Evolutionary conservation across 2,888 invertebrate species (phyloP).

Genomic region (Brachyopa scutellaris): DNA sequence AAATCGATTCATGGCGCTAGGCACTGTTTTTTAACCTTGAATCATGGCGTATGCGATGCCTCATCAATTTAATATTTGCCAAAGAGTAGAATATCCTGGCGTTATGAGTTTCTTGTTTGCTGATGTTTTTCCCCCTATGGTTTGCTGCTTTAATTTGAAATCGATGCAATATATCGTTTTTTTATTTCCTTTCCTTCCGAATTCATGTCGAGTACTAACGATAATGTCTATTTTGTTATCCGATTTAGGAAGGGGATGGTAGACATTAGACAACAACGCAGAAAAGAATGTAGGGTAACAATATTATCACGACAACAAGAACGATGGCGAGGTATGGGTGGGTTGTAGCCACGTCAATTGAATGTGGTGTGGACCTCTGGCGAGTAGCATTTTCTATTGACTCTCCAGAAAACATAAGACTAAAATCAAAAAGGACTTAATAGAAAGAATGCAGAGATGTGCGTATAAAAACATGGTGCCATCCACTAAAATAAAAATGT

Average conservation of each 20-base stretch:
- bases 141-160: conserved; percentile 58
- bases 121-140: neutral
- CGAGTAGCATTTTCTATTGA: neutral
- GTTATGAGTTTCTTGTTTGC: neutral
- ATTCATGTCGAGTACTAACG: conserved; percentile 23
- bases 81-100: conserved; percentile 21
- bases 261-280: neutral
- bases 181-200: conserved; percentile 27
- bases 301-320: conserved; percentile 35
- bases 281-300: too few relatives aligned
- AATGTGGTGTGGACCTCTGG: conserved; percentile 4
- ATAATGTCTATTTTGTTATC: conserved; percentile 34
- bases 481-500: too few relatives aligned
- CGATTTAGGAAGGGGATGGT: conserved; percentile 13
- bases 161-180: conserved; percentile 37
- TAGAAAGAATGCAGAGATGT: conserved; percentile 5
- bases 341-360: conserved; percentile 20
- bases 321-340: too few relatives aligned
- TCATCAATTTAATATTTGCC: conserved; percentile 46
- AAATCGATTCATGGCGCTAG: conserved; percentile 19
- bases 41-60: conserved; percentile 25
- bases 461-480: too few relatives aligned
- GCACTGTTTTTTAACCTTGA: neutral
- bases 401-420: too few relatives aligned
- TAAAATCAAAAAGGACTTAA: conserved; percentile 9